Percentiles rank a stretch among this genome's conserved stretches.
phyloP scores from a whole-genome alignment of 2,888 invertebrate genomes.

The Chrysolina haemoptera region DNA sequence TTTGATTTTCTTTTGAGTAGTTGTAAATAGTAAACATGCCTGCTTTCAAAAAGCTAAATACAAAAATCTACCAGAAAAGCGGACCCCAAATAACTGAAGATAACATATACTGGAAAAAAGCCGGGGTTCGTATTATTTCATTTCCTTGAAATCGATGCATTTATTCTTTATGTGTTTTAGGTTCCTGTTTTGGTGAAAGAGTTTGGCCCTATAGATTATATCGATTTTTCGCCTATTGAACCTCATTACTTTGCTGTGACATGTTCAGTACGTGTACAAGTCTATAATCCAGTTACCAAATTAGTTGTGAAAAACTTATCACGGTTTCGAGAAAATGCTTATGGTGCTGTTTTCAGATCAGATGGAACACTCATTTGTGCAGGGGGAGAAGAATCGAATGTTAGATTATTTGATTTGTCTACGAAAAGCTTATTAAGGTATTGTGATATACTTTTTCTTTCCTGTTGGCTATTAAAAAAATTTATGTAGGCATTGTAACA shows the following conservation, averaged over 20 bases:
- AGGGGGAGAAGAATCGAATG: constrained; percentile 90
- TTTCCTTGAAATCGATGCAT: constrained; percentile 11
- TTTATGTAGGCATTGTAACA: too few species aligned
- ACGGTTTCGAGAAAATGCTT: constrained; percentile 86
- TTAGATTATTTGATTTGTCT: constrained; percentile 91
- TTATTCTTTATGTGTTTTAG: constrained; percentile 68
- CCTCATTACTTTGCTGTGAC: constrained; percentile 95
- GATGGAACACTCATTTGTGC: constrained; percentile 89
- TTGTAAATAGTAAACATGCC: constrained; percentile 65
- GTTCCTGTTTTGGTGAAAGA: constrained; percentile 91
- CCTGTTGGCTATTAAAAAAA: too few species aligned
- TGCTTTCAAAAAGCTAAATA: constrained; percentile 81
- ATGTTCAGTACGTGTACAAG: constrained; percentile 88
- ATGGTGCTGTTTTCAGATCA: constrained; percentile 86
- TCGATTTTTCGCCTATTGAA: constrained; percentile 91
- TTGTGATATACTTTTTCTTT: constrained; percentile 19
- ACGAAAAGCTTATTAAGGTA: constrained; percentile 82
- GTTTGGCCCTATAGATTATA: constrained; percentile 91
- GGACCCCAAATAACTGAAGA: too few species aligned
- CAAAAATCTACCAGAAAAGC: constrained; percentile 75
- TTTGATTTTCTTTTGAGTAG: too few species aligned
- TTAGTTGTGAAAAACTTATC: constrained; percentile 86
- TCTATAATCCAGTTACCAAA: constrained; percentile 90
- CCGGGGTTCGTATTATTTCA: constrained; percentile 78
- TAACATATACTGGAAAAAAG: constrained; percentile 77